These are phyloP conservation scores for Schizopygopsis malacanthus DNA, from an alignment of 2,797 vertebrate species.

Conservation along the genomic window DNA sequence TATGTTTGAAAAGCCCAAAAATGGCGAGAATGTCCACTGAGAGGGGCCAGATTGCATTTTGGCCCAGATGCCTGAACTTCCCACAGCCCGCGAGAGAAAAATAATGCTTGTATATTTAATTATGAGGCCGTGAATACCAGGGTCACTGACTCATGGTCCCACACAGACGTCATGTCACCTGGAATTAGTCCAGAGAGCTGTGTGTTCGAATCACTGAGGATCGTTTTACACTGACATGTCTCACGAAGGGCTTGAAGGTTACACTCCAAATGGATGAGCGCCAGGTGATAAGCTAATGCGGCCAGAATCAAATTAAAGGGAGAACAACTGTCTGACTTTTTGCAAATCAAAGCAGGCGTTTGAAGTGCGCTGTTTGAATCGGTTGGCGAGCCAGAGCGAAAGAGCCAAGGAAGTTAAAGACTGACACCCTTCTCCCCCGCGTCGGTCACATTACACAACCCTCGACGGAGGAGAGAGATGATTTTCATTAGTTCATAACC, in stretches of 20 bases:
- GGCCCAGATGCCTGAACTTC: constrained; percentile 24
- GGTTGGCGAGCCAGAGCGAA: not conserved
- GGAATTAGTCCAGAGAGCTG: constrained; percentile 68
- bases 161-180: constrained; percentile 72
- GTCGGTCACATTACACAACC: not conserved
- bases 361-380: constrained; percentile 26
- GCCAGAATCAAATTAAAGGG: constrained; percentile 38
- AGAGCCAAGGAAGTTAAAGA: not conserved
- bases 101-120: constrained; percentile 56
- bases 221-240: constrained; percentile 66
- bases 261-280: constrained; percentile 19
- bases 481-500: constrained; percentile 26
- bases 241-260: constrained; percentile 47
- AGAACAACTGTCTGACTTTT: constrained; percentile 11
- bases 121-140: constrained; percentile 42
- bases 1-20: constrained; percentile 16
- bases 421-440: constrained; percentile 25
- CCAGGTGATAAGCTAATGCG: constrained; percentile 25
- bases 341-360: constrained; percentile 34
- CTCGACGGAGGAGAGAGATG: not conserved
- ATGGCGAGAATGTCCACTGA: constrained; percentile 35
- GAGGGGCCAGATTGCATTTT: constrained; percentile 8
- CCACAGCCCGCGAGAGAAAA: constrained; percentile 17
- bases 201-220: constrained; percentile 60
- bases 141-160: constrained; percentile 51